phyloP scores from a whole-genome alignment of 2,888 invertebrate species.

The Drosophila tripunctata region DNA sequence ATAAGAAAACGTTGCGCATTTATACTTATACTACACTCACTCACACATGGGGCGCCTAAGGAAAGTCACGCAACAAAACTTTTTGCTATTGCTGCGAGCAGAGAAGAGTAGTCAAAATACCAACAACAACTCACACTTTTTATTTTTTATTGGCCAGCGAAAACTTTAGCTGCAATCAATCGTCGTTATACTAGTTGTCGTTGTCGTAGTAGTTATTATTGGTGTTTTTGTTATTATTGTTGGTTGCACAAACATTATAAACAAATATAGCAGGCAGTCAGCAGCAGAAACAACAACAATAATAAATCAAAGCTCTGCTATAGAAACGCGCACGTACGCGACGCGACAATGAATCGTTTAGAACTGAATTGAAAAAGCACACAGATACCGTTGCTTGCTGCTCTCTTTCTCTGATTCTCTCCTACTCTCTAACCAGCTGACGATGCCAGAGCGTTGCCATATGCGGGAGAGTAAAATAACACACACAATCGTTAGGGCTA shows the following conservation, averaged over 20 bases:
- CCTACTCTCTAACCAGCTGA: slow-evolving; percentile 44
- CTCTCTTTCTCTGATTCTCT: no score
- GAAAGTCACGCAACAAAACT: slow-evolving; percentile 53
- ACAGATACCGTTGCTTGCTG: slow-evolving; percentile 12
- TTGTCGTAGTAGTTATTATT: slow-evolving; percentile 23
- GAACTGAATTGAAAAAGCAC: slow-evolving; percentile 62
- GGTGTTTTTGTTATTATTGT: slow-evolving; percentile 28
- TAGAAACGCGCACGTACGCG: slow-evolving; percentile 63
- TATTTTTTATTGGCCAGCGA: slow-evolving; percentile 54
- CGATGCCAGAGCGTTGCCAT: slow-evolving; percentile 18
- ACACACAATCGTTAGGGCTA: neutral
- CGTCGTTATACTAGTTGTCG: slow-evolving; percentile 34
- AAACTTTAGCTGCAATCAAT: slow-evolving; percentile 49
- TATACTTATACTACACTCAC: slow-evolving; percentile 25
- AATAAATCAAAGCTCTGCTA: slow-evolving; percentile 45
- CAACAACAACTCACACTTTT: slow-evolving; percentile 50
- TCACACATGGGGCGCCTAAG: slow-evolving; percentile 29
- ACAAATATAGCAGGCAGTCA: slow-evolving; percentile 50
- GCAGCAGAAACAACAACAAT: slow-evolving; percentile 33
- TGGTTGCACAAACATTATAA: slow-evolving; percentile 67
- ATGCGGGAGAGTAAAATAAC: slow-evolving; percentile 4
- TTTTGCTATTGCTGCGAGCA: neutral
- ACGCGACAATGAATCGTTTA: slow-evolving; percentile 63
- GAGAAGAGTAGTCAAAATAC: slow-evolving; percentile 17
- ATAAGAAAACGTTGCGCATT: slow-evolving; percentile 76